A percentile compares a stretch with the other conserved stretches of the same genome.
phyloP scores from a whole-genome alignment of 37 sponge, comb jelly and placozoan species.

The Bolinopsis microptera region DNA sequence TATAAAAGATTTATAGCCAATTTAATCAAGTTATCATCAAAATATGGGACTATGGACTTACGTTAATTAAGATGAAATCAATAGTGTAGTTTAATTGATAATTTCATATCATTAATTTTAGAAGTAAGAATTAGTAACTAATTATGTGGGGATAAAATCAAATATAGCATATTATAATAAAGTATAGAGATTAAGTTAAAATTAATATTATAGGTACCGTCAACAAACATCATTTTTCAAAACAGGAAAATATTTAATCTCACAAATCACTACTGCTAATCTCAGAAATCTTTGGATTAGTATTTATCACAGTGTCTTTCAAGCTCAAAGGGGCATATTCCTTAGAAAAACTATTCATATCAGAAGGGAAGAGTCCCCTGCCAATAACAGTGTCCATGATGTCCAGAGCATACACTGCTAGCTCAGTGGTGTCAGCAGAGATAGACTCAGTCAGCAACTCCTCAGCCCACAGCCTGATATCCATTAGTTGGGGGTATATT shows the following conservation, averaged over 20 bases:
- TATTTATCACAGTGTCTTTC: neutral
- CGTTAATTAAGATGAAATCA: no score
- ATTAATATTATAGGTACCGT: no score
- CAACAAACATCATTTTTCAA: neutral
- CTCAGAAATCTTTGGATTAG: neutral
- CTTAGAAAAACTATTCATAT: slow-evolving; percentile 24
- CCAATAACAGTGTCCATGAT: slow-evolving; percentile 58
- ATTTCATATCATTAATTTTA: no score
- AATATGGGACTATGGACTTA: no score
- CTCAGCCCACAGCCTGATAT: slow-evolving; percentile 52
- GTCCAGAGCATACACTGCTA: slow-evolving; percentile 41
- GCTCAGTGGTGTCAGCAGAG: slow-evolving; percentile 52
- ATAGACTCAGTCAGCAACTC: slow-evolving; percentile 30
- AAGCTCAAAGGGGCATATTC: neutral
- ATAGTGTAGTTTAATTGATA: no score
- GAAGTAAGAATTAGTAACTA: no score
- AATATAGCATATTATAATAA: no score
- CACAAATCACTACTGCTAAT: neutral
- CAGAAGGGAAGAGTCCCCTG: neutral
- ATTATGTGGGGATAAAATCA: no score
- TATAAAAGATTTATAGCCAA: no score
- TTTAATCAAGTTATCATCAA: no score
- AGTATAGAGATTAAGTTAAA: no score
- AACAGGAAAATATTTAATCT: neutral
- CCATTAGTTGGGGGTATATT: slow-evolving; percentile 59